A percentile compares a stretch with the other conserved stretches of the same genome.
These are phyloP conservation scores for Lepus americanus DNA, from an alignment of 2,113 vertebrate genomes.

Conservation along the genomic window DNA sequence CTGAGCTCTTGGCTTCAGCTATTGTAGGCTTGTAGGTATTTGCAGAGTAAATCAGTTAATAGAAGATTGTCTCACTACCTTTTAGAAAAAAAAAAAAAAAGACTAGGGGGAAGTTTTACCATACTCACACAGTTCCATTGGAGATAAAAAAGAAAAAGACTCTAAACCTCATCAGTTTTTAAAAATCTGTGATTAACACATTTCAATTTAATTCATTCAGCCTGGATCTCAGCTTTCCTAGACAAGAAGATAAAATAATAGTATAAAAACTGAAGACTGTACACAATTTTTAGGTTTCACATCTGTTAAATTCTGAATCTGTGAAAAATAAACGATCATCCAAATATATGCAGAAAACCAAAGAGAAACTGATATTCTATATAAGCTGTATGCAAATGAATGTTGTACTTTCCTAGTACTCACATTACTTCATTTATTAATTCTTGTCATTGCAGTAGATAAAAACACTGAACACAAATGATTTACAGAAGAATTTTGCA, in stretches of 20 bases:
- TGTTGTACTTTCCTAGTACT: background rate
- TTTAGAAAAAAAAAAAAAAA: no score
- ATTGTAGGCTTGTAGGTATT: no score
- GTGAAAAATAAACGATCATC: background rate
- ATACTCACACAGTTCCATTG: background rate
- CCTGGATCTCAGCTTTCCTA: background rate
- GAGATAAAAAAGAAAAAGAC: background rate
- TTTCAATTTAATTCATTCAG: background rate
- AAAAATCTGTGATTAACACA: background rate
- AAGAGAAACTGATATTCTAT: background rate
- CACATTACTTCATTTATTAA: background rate
- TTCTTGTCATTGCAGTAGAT: background rate
- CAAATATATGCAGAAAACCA: background rate
- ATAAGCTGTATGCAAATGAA: background rate
- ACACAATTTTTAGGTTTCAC: background rate
- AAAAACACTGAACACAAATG: background rate
- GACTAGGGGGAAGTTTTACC: background rate
- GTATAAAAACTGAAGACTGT: background rate
- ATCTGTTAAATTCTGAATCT: background rate
- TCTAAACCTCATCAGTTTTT: background rate
- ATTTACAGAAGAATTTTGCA: background rate
- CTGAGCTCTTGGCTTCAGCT: no score
- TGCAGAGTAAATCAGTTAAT: no score
- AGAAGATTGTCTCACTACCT: no score
- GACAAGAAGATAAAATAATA: background rate